Percentiles rank a stretch among this genome's conserved stretches.
These are phyloP conservation scores for Tauraco hartlaubi DNA, from an alignment of 2,797 vertebrate species.

Conservation along the genomic window DNA sequence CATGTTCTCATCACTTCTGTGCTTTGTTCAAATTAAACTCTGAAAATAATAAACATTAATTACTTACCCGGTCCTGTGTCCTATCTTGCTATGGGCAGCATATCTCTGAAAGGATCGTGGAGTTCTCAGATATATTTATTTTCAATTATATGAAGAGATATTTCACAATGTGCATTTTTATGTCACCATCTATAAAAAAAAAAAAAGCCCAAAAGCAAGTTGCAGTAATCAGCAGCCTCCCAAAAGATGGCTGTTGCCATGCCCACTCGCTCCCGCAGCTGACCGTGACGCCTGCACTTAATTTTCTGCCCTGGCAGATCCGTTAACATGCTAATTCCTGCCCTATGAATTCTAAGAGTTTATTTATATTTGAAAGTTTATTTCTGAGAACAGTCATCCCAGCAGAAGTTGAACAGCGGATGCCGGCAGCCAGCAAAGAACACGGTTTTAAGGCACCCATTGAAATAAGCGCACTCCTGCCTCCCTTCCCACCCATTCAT, in stretches of 20 bases:
- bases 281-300: background rate
- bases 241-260: background rate
- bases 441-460: background rate
- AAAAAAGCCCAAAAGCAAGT: background rate
- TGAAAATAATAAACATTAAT: background rate
- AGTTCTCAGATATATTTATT: background rate
- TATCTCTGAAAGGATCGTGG: background rate
- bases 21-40: background rate
- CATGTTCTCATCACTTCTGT: background rate
- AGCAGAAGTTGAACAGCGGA: background rate
- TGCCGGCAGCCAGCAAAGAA: background rate
- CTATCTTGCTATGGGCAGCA: background rate
- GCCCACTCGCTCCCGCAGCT: background rate
- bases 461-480: background rate
- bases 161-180: background rate
- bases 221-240: background rate
- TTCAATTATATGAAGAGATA: background rate
- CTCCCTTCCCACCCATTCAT: background rate
- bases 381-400: background rate
- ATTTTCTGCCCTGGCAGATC: background rate
- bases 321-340: background rate
- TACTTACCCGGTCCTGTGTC: background rate
- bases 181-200: background rate
- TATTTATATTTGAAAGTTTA: background rate
- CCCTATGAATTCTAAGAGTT: background rate